Conservation (phyloP, 1,140 invertebrate species). For the Steinernema khuongi region DNA sequence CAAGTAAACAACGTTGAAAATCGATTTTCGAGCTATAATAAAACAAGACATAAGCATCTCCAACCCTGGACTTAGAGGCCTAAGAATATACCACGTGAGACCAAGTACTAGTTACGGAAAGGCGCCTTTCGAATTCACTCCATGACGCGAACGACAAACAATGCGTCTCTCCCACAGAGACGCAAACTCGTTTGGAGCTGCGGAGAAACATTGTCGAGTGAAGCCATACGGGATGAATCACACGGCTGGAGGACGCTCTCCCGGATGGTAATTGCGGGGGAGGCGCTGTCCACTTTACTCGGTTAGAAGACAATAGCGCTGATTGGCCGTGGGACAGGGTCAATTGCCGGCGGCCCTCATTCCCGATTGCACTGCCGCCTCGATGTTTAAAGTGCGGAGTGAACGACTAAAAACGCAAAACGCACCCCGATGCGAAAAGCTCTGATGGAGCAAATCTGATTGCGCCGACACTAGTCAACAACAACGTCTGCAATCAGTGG, state of each 20-base stretch:
- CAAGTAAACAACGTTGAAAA: too few species aligned
- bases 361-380: background rate
- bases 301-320: slow-evolving; percentile 12
- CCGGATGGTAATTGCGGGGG: background rate
- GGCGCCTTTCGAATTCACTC: background rate
- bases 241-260: background rate
- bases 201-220: background rate
- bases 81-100: too few species aligned
- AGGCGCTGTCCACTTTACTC: background rate
- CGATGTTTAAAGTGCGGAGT: background rate
- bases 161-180: background rate
- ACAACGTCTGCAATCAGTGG: background rate
- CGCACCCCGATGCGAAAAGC: too few species aligned
- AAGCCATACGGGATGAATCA: background rate
- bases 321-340: slow-evolving; percentile 1
- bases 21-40: too few species aligned
- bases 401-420: background rate
- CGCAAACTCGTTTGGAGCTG: background rate
- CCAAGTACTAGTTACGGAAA: too few species aligned
- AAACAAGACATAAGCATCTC: too few species aligned
- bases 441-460: too few species aligned
- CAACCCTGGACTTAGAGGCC: too few species aligned
- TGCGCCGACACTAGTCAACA: too few species aligned
- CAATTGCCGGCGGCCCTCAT: background rate
- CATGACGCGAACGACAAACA: slow-evolving; percentile 7